Base-by-base conservation (phyloP, 2,113 vertebrate genomes). In the Neopipo cinnamomea region DNA sequence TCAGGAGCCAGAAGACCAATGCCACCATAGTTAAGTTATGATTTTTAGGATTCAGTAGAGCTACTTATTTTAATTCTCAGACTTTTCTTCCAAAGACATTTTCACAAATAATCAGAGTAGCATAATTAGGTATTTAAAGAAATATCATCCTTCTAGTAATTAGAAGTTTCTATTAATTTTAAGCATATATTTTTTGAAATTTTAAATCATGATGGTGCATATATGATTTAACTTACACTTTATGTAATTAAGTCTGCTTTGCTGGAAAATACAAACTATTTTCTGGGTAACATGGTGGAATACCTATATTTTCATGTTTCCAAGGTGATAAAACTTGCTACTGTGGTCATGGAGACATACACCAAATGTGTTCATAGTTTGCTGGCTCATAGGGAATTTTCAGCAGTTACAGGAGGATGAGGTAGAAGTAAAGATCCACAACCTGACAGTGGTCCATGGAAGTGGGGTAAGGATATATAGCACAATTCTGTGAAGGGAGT, bases 281-380 rank as follows among this genome's bases (percentile, higher is more conserved):
- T 53, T 81, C 39, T 85, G 21, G 31, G 17, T 47, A 53, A 49
- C 1, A 1, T n/a, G 14, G 28, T 28, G 8, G 4, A 72, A 50
- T 37, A 85, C 33, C 18, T 25, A 35, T 35, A 46, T 62, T 50
- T 85, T 66, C 15, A 63, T 28, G 2, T 66, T 66, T 75, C 39
- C 1, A 4, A 41, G 18, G 21, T n/a, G 14, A 22, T 2, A 2
- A 91, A 75, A 91, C 31, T 35, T 0, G 0, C 12, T 31, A 7
- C 30, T 27, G 2, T 30, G 16, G 10, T 71, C 50, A 35, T 17
- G 19, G 15, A 74, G 22, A 49, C 11, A 13, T 13, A 31, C 5
- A 21, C 3, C 37, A 23, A 56, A 50, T 52, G 8, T 9, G 61
- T 61, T 31, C 9, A 15, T 61, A 37, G 6, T 74, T 75, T 56